A percentile compares a stretch with the other conserved stretches of the same genome.
Evolutionary conservation across 2,113 vertebrate species (phyloP).

Genomic region (Megaceryle maxima): DNA sequence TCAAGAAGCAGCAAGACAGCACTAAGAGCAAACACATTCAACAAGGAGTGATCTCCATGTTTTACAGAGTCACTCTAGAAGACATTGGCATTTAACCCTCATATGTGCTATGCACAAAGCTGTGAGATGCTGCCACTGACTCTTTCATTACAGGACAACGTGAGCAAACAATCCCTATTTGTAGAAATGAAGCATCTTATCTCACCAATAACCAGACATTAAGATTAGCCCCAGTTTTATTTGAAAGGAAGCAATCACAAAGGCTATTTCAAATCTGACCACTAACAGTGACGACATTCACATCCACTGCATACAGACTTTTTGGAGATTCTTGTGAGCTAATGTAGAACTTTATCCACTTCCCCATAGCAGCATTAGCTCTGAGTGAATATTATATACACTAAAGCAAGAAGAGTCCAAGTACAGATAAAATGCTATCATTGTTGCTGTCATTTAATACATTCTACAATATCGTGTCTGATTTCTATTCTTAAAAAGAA

Average conservation of each 20-base stretch:
- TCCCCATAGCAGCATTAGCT: not conserved
- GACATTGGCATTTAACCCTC: not conserved
- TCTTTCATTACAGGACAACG: not conserved
- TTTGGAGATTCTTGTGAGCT: not conserved
- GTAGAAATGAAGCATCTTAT: not conserved
- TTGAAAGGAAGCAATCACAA: not conserved
- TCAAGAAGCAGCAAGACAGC: not conserved
- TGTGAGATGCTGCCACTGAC: not conserved
- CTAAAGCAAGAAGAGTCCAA: not conserved
- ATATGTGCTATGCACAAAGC: not conserved
- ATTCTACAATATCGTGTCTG: not conserved
- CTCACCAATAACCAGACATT: not conserved
- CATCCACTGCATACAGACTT: not conserved
- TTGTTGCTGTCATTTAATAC: not conserved
- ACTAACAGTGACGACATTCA: not conserved
- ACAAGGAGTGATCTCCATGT: not conserved
- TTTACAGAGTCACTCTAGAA: not conserved
- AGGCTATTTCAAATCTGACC: not conserved
- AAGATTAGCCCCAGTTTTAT: not conserved
- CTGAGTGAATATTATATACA: rapidly evolving
- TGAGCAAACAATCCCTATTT: not conserved
- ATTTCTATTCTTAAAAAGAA: not conserved
- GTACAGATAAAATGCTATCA: not conserved
- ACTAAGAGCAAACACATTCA: not conserved
- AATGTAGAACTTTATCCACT: not conserved